These are phyloP conservation scores for Oligia fasciuncula DNA, from an alignment of 2,888 invertebrate species.

Conservation along the genomic window DNA sequence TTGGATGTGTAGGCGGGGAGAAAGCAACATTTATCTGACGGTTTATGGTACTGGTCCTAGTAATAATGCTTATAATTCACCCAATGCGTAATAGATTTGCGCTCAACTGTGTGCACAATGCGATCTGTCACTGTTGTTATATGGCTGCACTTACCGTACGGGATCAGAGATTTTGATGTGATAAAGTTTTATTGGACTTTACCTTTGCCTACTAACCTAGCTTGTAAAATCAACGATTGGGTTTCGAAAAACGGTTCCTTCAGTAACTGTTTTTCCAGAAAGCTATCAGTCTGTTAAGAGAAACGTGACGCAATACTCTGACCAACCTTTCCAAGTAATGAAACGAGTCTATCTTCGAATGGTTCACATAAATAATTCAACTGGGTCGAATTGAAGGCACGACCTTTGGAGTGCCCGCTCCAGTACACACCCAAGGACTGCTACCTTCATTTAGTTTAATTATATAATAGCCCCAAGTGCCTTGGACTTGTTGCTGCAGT, in stretches of 20 bases:
- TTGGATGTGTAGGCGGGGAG: constrained; percentile 75
- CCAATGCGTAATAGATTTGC: constrained; percentile 66
- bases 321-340: constrained; percentile 27
- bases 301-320: constrained; percentile 19
- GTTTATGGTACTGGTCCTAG: constrained; percentile 58
- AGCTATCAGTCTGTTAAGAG: neutral
- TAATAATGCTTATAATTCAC: constrained; percentile 70
- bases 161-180: constrained; percentile 34
- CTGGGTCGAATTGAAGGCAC: constrained; percentile 20
- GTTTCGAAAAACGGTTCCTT: neutral
- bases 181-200: constrained; percentile 36
- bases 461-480: constrained; percentile 21
- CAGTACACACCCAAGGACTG: constrained; percentile 24
- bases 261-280: neutral
- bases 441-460: constrained; percentile 39
- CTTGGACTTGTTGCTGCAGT: neutral
- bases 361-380: constrained; percentile 55
- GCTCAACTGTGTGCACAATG: constrained; percentile 59
- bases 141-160: constrained; percentile 42
- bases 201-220: constrained; percentile 31
- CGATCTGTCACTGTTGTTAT: constrained; percentile 56
- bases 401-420: constrained; percentile 27
- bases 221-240: constrained; percentile 4
- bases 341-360: constrained; percentile 36
- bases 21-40: constrained; percentile 74